Evolutionary conservation across 2,888 invertebrate species (phyloP).

Genomic region (Pterostichus niger): DNA sequence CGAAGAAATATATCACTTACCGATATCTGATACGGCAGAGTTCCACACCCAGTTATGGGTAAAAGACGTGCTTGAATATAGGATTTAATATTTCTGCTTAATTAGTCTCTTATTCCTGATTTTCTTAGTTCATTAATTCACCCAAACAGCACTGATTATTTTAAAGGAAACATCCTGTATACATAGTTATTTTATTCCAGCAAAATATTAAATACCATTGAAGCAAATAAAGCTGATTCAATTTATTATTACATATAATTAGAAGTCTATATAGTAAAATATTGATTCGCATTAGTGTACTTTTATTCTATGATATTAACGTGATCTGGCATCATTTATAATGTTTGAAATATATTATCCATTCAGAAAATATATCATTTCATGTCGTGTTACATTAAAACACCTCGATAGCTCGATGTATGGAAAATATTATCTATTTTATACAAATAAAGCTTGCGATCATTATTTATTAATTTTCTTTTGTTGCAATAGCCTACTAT

Average conservation of each 20-base stretch:
- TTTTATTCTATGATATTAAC: constrained; percentile 1
- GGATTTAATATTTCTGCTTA: too few species aligned
- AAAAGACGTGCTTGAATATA: too few species aligned
- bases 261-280: neutral
- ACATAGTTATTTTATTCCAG: too few species aligned
- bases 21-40: too few species aligned
- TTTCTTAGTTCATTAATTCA: too few species aligned
- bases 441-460: neutral
- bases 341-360: constrained; percentile 9
- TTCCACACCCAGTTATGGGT: too few species aligned
- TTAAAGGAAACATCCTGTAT: too few species aligned
- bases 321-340: neutral
- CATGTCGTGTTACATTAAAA: neutral
- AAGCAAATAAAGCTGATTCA: neutral
- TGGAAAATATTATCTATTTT: neutral
- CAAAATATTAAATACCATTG: neutral
- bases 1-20: too few species aligned
- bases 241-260: neutral
- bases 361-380: neutral
- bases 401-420: constrained; percentile 10
- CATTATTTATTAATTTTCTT: neutral
- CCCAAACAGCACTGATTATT: too few species aligned
- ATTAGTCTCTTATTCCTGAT: too few species aligned
- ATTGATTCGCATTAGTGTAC: neutral
- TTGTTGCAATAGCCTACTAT: neutral